Base-by-base conservation (phyloP, 2,888 invertebrate genomes). In the Nycteola revayana region DNA sequence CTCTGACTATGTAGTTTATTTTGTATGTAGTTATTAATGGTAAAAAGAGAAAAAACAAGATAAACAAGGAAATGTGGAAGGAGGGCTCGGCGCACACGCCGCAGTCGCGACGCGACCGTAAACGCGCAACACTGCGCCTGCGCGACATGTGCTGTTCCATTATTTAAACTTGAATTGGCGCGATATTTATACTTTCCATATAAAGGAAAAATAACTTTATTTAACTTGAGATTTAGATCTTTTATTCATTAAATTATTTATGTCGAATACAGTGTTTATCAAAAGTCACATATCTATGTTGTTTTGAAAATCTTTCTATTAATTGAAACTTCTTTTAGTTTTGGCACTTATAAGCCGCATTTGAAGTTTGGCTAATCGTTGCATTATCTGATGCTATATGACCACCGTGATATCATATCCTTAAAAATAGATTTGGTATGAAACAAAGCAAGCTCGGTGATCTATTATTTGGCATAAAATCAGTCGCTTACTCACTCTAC, bases 91-190 rank as follows among this genome's bases (percentile, higher is more conserved):
- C 58, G 51, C 52, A 54, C 60, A 54, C 42, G 43, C 38, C 51
- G 54, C 75, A 75, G 79, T 79, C 69, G 61, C 60, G 61, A 38
- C 66, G 67, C 68, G 70, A 56, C 70, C 56, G 52, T 52, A 60
- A 55, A 61, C 54, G 66, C 71, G 71, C 66, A 43, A 59, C 64
- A 63, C 57, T 53, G 63, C 67, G 67, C 66, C 46, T 58, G 54
- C 62, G 66, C 46, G 42, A 28, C 42, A 28, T 17, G 44, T 42
- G n/a, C n/a, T n/a, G n/a, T 37, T 42, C 47, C 41, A 42, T 51
- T 54, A 47, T 51, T 49, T 11, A 30, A 40, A 42, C 23, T 33
- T 41, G 8, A 30, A 25, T 29, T 27, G 9, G 20, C 28, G n/a
- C n/a, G n/a, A n/a, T n/a, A n/a, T n/a, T n/a, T n/a, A n/a, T n/a